These are phyloP conservation scores for Falco peregrinus DNA, from an alignment of 2,797 vertebrate species.

Conservation along the genomic window DNA sequence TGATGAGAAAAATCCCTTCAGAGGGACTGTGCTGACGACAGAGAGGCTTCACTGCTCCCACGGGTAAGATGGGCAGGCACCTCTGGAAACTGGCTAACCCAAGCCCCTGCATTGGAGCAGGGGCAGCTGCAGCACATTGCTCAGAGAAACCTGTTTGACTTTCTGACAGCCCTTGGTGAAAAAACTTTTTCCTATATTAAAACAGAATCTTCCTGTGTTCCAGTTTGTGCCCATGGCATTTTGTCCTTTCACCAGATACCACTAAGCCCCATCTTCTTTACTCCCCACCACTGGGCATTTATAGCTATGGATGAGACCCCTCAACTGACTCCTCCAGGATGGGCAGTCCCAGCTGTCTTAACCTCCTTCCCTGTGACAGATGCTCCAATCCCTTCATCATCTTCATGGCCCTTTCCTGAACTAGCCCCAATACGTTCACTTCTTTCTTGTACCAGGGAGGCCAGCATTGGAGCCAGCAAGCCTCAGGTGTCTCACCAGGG, in stretches of 20 bases:
- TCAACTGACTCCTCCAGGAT: background rate
- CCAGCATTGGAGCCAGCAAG: background rate
- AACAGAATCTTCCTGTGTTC: background rate
- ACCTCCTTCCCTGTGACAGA: background rate
- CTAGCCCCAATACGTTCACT: background rate
- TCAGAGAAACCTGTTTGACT: background rate
- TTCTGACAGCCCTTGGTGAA: background rate
- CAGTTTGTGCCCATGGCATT: background rate
- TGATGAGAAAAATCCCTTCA: background rate
- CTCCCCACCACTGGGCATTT: background rate
- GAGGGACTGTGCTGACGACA: background rate
- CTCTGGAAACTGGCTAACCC: background rate
- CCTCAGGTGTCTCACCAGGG: background rate
- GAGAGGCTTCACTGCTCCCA: background rate
- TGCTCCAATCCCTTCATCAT: background rate
- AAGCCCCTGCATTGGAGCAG: background rate
- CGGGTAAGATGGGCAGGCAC: background rate
- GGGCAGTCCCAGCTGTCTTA: background rate
- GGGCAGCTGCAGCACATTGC: background rate
- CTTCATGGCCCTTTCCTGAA: background rate
- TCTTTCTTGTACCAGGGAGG: background rate
- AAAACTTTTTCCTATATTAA: background rate
- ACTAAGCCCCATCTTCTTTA: background rate
- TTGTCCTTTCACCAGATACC: background rate
- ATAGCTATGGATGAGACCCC: background rate